Conservation (phyloP, 1,140 invertebrate genomes). For the Atopsyche davidsoni region DNA sequence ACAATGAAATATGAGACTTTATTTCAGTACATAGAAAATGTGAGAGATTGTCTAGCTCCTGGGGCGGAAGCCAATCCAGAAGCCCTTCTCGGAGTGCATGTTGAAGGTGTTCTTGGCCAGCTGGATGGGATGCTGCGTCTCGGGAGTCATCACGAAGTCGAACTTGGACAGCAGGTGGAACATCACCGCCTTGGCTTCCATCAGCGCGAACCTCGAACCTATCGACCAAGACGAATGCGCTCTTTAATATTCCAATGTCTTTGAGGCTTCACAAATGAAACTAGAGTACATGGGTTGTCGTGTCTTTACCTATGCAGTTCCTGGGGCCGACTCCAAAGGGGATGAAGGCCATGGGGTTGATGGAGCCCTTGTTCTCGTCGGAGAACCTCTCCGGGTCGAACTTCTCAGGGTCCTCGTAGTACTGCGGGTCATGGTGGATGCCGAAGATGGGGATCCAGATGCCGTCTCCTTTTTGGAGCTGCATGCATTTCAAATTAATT, state of each 20-base stretch:
- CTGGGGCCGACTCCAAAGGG: slow-evolving; percentile 19
- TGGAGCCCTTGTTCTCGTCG: slow-evolving; percentile 28
- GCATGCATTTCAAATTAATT: too few relatives aligned
- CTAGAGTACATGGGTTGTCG: too few relatives aligned
- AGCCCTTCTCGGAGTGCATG: slow-evolving; percentile 9
- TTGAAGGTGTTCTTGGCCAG: slow-evolving; percentile 9
- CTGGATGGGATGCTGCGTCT: slow-evolving; percentile 18
- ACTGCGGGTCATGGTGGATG: slow-evolving; percentile 50
- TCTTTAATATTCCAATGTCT: too few relatives aligned
- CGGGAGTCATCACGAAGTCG: slow-evolving; percentile 17
- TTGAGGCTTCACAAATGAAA: too few relatives aligned
- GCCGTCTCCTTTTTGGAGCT: too few relatives aligned
- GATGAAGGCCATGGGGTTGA: slow-evolving; percentile 4
- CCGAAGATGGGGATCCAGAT: slow-evolving; percentile 36
- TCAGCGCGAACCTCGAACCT: slow-evolving; percentile 44
- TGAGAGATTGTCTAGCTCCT: too few relatives aligned
- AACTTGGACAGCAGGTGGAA: slow-evolving; percentile 32
- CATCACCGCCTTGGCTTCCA: too few relatives aligned
- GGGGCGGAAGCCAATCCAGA: slow-evolving; percentile 12
- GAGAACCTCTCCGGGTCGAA: slow-evolving; percentile 46
- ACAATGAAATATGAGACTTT: too few relatives aligned
- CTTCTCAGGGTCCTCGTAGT: slow-evolving; percentile 51
- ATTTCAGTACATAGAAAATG: too few relatives aligned
- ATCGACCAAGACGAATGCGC: slow-evolving; percentile 42
- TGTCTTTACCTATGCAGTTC: slow-evolving; percentile 26